A percentile compares a stretch with the other conserved stretches of the same genome.
Evolutionary conservation across 2,797 vertebrate genomes (phyloP).

Genomic region (Paramormyrops hopkinsi): DNA sequence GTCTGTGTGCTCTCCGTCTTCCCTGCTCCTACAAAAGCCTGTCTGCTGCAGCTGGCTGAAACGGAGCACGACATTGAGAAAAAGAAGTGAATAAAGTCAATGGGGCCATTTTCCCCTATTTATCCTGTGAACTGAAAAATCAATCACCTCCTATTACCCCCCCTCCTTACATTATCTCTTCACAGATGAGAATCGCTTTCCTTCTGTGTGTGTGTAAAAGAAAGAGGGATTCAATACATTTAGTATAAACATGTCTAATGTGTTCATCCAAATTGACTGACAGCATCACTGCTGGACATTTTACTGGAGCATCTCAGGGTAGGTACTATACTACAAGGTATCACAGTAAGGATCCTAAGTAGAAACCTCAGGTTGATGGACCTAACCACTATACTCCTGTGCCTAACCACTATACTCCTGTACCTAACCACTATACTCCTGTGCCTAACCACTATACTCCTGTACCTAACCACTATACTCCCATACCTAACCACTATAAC

Average conservation of each 20-base stretch:
- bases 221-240: neutral
- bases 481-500: neutral
- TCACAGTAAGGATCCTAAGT: neutral
- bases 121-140: neutral
- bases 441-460: neutral
- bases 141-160: neutral
- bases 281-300: neutral
- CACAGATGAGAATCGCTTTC: neutral
- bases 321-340: neutral
- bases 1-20: conserved; percentile 41
- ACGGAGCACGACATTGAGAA: neutral
- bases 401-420: neutral
- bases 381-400: neutral
- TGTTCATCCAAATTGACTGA: neutral
- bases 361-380: neutral
- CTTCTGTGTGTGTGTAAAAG: neutral
- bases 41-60: conserved; percentile 45
- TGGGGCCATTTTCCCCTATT: neutral
- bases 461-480: neutral
- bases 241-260: neutral
- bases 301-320: neutral
- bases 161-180: neutral
- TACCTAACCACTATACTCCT: neutral
- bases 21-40: conserved; percentile 30
- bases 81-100: neutral